Conservation (phyloP, 2,113 vertebrate species). For the Alouatta palliata region DNA sequence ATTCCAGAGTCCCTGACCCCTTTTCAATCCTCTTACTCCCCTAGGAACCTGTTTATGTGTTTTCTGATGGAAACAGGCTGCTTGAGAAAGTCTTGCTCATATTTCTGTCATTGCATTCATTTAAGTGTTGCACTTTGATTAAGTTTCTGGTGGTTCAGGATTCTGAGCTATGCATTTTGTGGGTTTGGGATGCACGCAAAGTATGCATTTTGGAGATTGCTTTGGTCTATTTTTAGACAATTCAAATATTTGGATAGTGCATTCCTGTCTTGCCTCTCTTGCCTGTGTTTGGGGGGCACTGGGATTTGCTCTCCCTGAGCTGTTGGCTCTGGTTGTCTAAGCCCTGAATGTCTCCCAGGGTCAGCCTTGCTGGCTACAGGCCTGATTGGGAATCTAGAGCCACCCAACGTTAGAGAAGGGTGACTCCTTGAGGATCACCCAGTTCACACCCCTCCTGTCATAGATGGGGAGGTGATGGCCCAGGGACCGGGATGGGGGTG, state of each 20-base stretch:
- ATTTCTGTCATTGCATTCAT: neutral
- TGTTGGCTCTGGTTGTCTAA: neutral
- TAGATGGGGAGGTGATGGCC: neutral
- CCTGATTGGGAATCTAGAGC: neutral
- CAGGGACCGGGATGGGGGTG: neutral
- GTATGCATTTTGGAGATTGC: neutral
- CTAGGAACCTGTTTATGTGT: neutral
- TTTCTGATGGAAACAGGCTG: neutral
- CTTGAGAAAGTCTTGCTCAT: neutral
- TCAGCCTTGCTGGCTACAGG: neutral
- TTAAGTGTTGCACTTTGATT: neutral
- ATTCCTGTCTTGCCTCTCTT: neutral
- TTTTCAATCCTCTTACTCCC: neutral
- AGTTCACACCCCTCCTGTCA: neutral
- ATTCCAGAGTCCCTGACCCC: neutral
- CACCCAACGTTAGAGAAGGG: neutral
- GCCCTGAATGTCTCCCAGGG: neutral
- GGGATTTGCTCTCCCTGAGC: neutral
- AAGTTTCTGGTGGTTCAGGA: neutral
- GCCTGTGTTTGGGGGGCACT: neutral
- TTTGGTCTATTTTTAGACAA: neutral
- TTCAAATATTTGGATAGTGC: neutral
- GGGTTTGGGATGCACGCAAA: neutral
- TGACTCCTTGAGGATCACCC: neutral
- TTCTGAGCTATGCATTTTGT: neutral